Base-by-base conservation (phyloP, 2,888 invertebrate genomes). In the Pyralis farinalis region DNA sequence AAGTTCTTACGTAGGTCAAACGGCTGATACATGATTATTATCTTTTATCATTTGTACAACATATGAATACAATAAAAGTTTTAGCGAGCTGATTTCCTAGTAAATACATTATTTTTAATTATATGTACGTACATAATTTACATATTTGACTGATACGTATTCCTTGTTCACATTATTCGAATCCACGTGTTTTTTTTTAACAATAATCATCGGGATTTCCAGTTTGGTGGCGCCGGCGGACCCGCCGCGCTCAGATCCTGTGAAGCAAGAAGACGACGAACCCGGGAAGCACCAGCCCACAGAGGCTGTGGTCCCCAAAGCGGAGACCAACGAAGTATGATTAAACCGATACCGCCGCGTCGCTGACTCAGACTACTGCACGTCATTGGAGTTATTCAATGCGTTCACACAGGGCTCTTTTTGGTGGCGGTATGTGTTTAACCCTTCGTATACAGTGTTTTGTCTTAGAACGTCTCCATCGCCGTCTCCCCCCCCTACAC, bases 281-380 rank as follows among this genome's bases (percentile, higher is more conserved):
- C 43, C 49, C 1, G 25, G 25, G 8, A 57, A 53, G 9, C 35
- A 42, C 0, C 34, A 48, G 43, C 47, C 53, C 9, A 43, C 56
- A 8, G 72, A 72, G 34, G 48, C 64, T 20, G 55, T 53, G 30
- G 49, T 57, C 1, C 61, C 71, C 8, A 64, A 67, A 43, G 44
- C 54, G n/a, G 78, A 74, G 27, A 52, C 68, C 0, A 71, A 67
- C 20, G 42, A 59, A 0, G 78, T 39, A 39, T 39, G 39, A 39
- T 39, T 22, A 12, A 9, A 22, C 7, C 7, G 4, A 0, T 9
- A 11, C n/a, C 12, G 20, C 21, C 38, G 38, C 27, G 12, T 34
- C 9, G 11, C 9, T 38, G 40, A 32, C 39, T 12, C 37, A 47
- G 46, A 53, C 40, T 31, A 40, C 10, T 12, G 44, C 3, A 31